Conservation (phyloP, 2,797 vertebrate species). For the Coregonus sp. region DNA sequence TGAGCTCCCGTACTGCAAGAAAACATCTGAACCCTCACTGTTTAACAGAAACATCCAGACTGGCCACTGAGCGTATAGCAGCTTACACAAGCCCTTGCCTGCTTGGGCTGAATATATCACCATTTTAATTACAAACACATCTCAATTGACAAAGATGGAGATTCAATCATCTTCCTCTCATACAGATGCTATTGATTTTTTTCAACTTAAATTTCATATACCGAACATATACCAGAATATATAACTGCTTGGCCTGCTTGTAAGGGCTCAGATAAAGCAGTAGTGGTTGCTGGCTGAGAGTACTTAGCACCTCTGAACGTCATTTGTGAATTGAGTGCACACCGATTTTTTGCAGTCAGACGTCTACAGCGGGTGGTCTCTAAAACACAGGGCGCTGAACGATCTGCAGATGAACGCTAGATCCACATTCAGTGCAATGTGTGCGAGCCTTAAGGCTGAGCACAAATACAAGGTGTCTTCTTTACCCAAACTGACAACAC, state of each 20-base stretch:
- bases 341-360: no score
- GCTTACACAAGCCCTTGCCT: neutral
- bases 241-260: conserved; percentile 10
- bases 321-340: no score
- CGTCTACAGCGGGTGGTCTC: no score
- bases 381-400: no score
- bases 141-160: neutral
- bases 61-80: neutral
- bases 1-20: neutral
- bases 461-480: conserved; percentile 15
- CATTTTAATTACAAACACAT: neutral
- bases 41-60: conserved; percentile 7
- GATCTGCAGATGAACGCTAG: no score
- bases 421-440: no score
- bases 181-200: conserved; percentile 9
- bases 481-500: conserved; percentile 36
- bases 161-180: neutral
- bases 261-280: neutral
- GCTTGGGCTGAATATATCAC: neutral
- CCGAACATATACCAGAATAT: neutral
- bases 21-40: conserved; percentile 5
- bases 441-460: neutral
- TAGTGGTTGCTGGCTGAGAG: no score
- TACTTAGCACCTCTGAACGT: no score
- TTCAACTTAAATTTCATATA: no score